Conservation (phyloP, 2,888 invertebrate genomes). For the Rhingia rostrata region DNA sequence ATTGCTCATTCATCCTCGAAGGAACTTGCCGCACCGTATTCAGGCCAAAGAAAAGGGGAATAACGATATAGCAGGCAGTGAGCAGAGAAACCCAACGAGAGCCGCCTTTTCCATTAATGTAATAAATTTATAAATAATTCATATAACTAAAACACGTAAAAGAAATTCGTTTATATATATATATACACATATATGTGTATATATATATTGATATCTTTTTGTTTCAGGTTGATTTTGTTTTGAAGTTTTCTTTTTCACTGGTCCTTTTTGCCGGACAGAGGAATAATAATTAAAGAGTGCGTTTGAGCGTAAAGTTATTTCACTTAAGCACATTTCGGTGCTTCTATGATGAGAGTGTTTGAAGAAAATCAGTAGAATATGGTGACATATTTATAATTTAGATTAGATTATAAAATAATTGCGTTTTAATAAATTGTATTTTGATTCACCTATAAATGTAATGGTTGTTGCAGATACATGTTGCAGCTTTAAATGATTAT, state of each 20-base stretch:
- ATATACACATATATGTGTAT: too few relatives aligned
- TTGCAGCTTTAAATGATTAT: background rate
- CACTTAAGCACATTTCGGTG: background rate
- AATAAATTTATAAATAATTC: constrained; percentile 78
- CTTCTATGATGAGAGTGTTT: background rate
- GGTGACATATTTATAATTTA: too few relatives aligned
- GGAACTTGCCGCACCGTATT: constrained; percentile 34
- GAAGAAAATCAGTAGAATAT: background rate
- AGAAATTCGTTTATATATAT: constrained; percentile 72
- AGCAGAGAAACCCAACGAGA: constrained; percentile 50
- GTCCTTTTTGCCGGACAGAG: constrained; percentile 40
- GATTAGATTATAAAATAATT: too few relatives aligned
- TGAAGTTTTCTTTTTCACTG: background rate
- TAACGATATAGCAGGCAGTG: background rate
- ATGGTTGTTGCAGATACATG: constrained; percentile 9
- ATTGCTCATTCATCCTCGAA: constrained; percentile 70
- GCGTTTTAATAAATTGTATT: too few relatives aligned
- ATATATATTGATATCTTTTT: constrained; percentile 15
- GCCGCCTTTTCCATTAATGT: constrained; percentile 76
- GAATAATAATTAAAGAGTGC: constrained; percentile 62
- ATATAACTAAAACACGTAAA: constrained; percentile 77
- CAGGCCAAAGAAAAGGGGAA: constrained; percentile 3
- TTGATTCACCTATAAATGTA: background rate
- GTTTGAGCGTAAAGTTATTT: constrained; percentile 29
- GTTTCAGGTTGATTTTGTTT: constrained; percentile 49